phyloP scores from a whole-genome alignment of 2,888 invertebrate genomes.

The Exephanes ischioxanthus region DNA sequence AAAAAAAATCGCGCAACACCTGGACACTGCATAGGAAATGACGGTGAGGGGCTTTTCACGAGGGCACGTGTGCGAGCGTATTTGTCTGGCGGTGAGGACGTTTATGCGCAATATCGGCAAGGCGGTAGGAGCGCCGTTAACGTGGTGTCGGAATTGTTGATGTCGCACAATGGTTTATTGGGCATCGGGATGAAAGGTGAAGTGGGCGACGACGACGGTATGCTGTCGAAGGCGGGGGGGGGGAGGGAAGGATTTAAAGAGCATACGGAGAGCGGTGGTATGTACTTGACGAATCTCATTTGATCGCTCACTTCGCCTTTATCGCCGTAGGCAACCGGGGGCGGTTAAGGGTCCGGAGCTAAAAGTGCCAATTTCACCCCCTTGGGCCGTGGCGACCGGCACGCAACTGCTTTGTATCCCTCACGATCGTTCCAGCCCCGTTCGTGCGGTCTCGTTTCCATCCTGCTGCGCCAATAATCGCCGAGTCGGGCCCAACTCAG shows the following conservation, averaged over 20 bases:
- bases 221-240: neutral
- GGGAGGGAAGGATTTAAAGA: constrained; percentile 6
- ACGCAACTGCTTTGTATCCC: neutral
- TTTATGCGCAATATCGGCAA: neutral
- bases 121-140: neutral
- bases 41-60: constrained; percentile 31
- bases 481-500: too few relatives aligned
- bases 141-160: constrained; percentile 16
- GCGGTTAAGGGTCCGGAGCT: constrained; percentile 35
- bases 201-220: neutral
- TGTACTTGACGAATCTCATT: constrained; percentile 51
- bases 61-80: constrained; percentile 8
- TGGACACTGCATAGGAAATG: constrained; percentile 40
- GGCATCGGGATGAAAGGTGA: constrained; percentile 8
- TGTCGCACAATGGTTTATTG: constrained; percentile 4
- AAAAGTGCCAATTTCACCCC: constrained; percentile 56
- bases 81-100: neutral
- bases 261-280: constrained; percentile 9
- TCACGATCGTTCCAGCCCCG: neutral
- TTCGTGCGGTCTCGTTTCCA: constrained; percentile 13
- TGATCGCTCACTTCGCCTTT: constrained; percentile 59
- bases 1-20: constrained; percentile 39
- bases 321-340: constrained; percentile 31
- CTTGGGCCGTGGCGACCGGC: neutral
- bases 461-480: constrained; percentile 48